Conservation (phyloP, 1,140 invertebrate genomes). For the Drosophila pandora region DNA sequence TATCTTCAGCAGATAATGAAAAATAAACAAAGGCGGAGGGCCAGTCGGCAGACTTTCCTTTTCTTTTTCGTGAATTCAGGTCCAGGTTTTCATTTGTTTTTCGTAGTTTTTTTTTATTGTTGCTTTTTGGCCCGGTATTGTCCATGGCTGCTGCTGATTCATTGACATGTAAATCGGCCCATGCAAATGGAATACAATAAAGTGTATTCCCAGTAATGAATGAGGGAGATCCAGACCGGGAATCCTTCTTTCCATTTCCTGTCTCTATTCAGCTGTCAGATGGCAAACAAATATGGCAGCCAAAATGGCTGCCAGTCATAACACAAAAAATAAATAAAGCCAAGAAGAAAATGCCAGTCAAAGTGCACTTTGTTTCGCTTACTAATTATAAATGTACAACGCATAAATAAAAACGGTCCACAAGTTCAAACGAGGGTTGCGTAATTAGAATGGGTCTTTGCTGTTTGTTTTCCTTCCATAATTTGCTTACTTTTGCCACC, state of each 20-base stretch:
- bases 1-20: constrained; percentile 71
- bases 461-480: constrained; percentile 43
- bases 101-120: not conserved
- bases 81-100: constrained; percentile 11
- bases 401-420: constrained; percentile 58
- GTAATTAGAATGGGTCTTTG: constrained; percentile 38
- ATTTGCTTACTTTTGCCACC: constrained; percentile 32
- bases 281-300: constrained; percentile 20
- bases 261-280: constrained; percentile 1
- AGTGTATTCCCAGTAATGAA: constrained; percentile 56
- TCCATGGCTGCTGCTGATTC: constrained; percentile 47
- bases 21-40: constrained; percentile 67
- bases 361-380: constrained; percentile 40
- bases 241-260: constrained; percentile 8
- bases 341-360: constrained; percentile 12
- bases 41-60: constrained; percentile 35
- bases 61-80: constrained; percentile 6
- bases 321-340: not conserved
- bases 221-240: constrained; percentile 15
- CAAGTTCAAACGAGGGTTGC: constrained; percentile 18
- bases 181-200: constrained; percentile 58
- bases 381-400: constrained; percentile 70
- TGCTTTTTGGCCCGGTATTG: constrained; percentile 3
- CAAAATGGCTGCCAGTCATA: constrained; percentile 25
- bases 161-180: constrained; percentile 72